Conservation (phyloP, 2,113 vertebrate genomes). For the Leucopsar rothschildi region DNA sequence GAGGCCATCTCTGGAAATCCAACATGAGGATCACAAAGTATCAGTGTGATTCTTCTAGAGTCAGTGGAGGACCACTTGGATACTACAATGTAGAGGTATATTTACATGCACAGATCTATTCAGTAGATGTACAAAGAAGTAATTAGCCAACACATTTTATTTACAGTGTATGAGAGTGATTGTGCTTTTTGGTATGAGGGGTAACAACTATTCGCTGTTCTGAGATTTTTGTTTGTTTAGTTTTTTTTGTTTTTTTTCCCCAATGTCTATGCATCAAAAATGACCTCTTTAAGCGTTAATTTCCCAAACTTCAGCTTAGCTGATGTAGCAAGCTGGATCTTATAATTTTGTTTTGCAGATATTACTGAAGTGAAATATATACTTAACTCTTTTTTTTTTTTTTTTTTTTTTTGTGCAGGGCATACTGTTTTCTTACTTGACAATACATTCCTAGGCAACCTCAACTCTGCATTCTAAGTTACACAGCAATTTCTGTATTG, state of each 20-base stretch:
- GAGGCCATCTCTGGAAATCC: not conserved
- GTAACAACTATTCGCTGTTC: not conserved
- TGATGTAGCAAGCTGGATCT: not conserved
- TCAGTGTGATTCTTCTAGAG: not conserved
- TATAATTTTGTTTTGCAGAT: not conserved
- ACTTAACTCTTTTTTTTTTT: not conserved
- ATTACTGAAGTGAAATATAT: not conserved
- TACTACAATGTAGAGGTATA: not conserved
- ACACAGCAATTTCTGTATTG: not conserved
- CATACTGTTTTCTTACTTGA: not conserved
- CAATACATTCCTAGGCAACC: not conserved
- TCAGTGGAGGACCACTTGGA: not conserved
- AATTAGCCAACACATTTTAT: not conserved
- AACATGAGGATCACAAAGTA: not conserved
- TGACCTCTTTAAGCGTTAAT: not conserved
- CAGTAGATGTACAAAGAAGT: not conserved
- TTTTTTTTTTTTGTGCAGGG: not conserved
- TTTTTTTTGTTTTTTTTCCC: not conserved
- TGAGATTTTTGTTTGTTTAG: not conserved
- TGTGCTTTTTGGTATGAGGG: not conserved
- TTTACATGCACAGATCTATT: not conserved
- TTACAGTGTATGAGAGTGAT: not conserved
- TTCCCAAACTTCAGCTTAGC: not conserved
- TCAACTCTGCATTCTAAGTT: not conserved
- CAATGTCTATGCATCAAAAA: not conserved